Percentiles rank a stretch among this genome's conserved stretches.
These are phyloP conservation scores for Brachyptera risi DNA, from an alignment of 2,888 invertebrate species.

Conservation along the genomic window DNA sequence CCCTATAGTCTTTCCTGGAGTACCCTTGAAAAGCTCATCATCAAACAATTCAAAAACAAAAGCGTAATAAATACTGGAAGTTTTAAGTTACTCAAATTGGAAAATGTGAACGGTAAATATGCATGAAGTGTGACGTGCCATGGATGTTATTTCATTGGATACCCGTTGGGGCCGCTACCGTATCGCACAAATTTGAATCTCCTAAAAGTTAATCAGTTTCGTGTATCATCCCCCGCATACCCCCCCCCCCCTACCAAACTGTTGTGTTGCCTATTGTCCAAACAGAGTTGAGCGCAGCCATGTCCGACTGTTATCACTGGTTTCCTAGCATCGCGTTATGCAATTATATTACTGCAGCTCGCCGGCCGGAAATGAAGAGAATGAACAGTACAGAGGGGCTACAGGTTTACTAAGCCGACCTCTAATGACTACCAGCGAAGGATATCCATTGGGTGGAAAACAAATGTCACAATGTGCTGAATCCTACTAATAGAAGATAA, in stretches of 20 bases:
- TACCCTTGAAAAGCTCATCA: background rate
- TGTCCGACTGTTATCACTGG: constrained; percentile 19
- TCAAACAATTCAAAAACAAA: background rate
- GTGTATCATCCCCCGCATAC: background rate
- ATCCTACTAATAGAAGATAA: background rate
- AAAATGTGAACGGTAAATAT: background rate
- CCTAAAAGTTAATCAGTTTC: constrained; percentile 21
- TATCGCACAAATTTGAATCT: constrained; percentile 13
- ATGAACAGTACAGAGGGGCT: constrained; percentile 7
- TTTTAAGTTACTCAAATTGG: background rate
- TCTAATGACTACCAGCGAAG: constrained; percentile 4
- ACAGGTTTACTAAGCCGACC: constrained; percentile 11
- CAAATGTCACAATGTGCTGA: constrained; percentile 8
- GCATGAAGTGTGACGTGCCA: background rate
- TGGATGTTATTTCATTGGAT: constrained; percentile 5
- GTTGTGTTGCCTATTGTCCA: constrained; percentile 15
- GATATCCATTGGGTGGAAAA: background rate
- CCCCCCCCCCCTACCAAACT: background rate
- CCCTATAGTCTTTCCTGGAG: background rate
- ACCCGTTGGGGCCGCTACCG: background rate
- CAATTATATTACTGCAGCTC: constrained; percentile 1
- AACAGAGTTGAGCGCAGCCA: constrained; percentile 1
- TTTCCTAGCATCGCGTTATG: constrained; percentile 16
- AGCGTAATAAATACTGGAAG: background rate
- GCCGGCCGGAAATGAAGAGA: constrained; percentile 19